Base-by-base conservation (phyloP, 2,888 invertebrate genomes). In the Notodonta dromedarius region DNA sequence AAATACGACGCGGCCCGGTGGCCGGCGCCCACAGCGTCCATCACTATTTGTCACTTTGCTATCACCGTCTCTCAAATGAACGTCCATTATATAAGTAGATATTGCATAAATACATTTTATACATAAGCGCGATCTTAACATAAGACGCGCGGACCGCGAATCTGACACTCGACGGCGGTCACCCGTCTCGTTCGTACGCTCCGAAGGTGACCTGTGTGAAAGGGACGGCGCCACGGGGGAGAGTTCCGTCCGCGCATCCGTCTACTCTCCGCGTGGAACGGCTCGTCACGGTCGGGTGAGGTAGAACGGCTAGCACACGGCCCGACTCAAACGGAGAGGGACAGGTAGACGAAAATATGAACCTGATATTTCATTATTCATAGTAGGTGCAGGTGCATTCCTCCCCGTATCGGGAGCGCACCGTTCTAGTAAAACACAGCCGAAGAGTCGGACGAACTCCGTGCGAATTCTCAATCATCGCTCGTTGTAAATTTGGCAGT, bases 41-140 rank as follows among this genome's bases (percentile, higher is more conserved):
- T 60, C 67, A 73, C 73, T 56, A 60, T 82, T 84, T 85, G 88
- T 87, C 89, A 89, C 88, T 88, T 89, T 82, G 85, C 86, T 84
- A 84, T 84, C 84, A 84, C 83, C 79, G 76, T 79, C 79, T 74
- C 74, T 73, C 76, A 72, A 72, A 73, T 66, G 69, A 69, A 69
- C 65, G 61, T 71, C 69, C 74, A 79, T 73, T 79, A 58, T 60
- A 65, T 56, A 76, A 72, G 75, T 78, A 80, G 73, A 70, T 80
- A 83, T 83, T 82, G 85, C 80, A 84, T 82, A 83, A 82, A 87
- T 83, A 85, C 79, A 81, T 76, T 74, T 77, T 74, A 77, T 66
- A 78, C 72, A 73, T 58, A 71, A 72, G 71, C 84, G 76, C 82
- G 60, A 76, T 83, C 87, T 86, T 86, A 84, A 86, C 85, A 83